These are phyloP conservation scores for Meda fulgida DNA, from an alignment of 2,797 vertebrate species.

Conservation along the genomic window DNA sequence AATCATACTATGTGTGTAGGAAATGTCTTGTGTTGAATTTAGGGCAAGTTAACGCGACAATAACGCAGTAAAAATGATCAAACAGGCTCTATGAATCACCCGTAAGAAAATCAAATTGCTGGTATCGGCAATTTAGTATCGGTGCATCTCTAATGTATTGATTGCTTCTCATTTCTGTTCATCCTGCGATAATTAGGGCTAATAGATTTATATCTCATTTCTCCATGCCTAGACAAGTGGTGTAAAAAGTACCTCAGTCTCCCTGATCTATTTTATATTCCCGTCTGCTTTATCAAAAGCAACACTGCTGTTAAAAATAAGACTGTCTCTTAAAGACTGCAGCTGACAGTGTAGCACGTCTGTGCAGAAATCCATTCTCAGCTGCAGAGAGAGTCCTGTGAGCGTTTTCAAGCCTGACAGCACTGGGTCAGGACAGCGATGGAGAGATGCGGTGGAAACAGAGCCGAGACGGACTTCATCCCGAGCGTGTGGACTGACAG, in stretches of 20 bases:
- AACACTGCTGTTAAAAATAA: slow-evolving; percentile 1
- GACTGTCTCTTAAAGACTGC: background rate
- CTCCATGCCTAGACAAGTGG: background rate
- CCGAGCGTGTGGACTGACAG: background rate
- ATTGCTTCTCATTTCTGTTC: background rate
- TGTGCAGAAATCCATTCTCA: slow-evolving; percentile 10
- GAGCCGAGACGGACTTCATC: background rate
- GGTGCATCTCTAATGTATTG: background rate
- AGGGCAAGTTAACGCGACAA: no score
- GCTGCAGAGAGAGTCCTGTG: background rate
- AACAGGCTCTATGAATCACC: no score
- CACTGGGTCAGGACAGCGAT: slow-evolving; percentile 1
- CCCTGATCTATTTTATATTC: slow-evolving; percentile 1
- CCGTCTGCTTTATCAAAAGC: slow-evolving; percentile 1
- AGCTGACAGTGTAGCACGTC: background rate
- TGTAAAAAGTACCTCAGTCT: background rate
- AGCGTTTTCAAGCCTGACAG: slow-evolving; percentile 34
- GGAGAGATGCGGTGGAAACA: background rate
- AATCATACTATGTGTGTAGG: no score
- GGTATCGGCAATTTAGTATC: background rate
- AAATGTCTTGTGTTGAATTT: no score
- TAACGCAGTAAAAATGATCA: no score
- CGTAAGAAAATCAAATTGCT: background rate
- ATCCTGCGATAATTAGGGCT: background rate
- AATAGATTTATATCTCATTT: background rate